Evolutionary conservation across 2,113 vertebrate genomes (phyloP).

Genomic region (Rhinolophus ferrumequinum): DNA sequence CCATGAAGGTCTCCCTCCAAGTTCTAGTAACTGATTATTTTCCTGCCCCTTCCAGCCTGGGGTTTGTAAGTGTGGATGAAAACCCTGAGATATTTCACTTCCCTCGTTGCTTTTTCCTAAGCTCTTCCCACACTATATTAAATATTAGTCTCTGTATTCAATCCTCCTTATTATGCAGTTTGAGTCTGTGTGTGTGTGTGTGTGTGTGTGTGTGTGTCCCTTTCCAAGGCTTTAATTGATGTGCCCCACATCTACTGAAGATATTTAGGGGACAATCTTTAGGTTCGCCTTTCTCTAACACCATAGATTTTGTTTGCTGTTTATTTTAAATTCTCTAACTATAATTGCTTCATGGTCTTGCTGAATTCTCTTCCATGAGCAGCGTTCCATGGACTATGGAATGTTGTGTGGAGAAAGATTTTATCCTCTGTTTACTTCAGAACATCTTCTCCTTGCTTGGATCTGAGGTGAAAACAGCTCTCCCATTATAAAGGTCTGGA

Average conservation of each 20-base stretch:
- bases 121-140: background rate
- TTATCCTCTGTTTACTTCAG: background rate
- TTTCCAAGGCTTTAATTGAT: background rate
- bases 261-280: background rate
- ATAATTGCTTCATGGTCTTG: background rate
- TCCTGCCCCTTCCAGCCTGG: background rate
- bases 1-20: background rate
- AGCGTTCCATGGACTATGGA: background rate
- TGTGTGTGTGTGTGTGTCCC: no score
- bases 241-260: background rate
- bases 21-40: background rate
- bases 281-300: background rate
- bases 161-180: background rate
- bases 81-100: background rate
- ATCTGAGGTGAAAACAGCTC: slow-evolving; percentile 22
- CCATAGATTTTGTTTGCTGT: background rate
- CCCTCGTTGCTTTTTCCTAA: background rate
- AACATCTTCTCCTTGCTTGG: background rate
- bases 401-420: background rate
- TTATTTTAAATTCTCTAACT: background rate
- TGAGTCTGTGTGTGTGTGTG: background rate
- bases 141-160: background rate
- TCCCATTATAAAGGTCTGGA: background rate
- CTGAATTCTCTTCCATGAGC: background rate
- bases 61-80: background rate